A percentile compares a stretch with the other conserved stretches of the same genome.
phyloP scores from a whole-genome alignment of 2,888 invertebrate species.

The Conomelus anceps region DNA sequence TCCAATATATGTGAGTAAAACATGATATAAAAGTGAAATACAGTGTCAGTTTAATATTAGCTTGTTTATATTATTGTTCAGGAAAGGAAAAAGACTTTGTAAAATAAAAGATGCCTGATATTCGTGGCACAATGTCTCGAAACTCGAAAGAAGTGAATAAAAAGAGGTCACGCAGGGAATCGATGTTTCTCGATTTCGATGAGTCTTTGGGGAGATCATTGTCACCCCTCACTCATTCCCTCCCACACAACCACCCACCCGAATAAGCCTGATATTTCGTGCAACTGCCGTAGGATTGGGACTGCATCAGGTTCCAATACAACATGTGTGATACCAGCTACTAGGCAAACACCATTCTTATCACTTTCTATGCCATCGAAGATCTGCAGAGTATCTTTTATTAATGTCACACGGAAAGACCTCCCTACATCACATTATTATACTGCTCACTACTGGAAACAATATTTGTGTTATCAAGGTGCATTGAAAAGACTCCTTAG shows the following conservation, averaged over 20 bases:
- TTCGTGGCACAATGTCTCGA: background rate
- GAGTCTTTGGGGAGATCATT: background rate
- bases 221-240: background rate
- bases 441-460: background rate
- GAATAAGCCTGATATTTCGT: background rate
- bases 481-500: background rate
- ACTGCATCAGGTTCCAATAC: background rate
- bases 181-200: background rate
- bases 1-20: no score
- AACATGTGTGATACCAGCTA: no score
- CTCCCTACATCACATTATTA: no score
- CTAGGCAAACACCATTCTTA: background rate
- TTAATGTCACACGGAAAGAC: background rate
- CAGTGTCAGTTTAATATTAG: background rate
- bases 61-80: background rate
- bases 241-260: background rate
- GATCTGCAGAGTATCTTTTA: background rate
- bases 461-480: no score
- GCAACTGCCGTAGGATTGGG: background rate
- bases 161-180: background rate
- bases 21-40: no score
- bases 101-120: background rate
- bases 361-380: no score
- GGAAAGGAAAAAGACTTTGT: background rate
- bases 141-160: background rate